Percentiles rank a stretch among this genome's conserved stretches.
phyloP scores from a whole-genome alignment of 1,140 invertebrate genomes.

The Metopolophium dirhodum region DNA sequence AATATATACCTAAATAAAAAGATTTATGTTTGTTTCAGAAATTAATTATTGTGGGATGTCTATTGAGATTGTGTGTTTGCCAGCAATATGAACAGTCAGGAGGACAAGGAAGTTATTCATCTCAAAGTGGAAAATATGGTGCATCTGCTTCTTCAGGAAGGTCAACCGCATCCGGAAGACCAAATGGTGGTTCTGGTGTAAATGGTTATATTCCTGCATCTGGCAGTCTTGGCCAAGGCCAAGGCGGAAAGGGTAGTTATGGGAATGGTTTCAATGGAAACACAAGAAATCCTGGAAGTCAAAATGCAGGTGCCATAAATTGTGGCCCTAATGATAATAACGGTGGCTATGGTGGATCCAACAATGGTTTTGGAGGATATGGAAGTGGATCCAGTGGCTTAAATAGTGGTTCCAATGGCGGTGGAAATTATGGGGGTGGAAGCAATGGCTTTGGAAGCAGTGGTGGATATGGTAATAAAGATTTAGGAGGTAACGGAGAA shows the following conservation, averaged over 20 bases:
- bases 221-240: not conserved
- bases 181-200: not conserved
- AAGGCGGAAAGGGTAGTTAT: not conserved
- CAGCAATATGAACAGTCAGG: slow-evolving; percentile 44
- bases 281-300: not conserved
- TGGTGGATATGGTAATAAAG: not conserved
- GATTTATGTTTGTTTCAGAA: slow-evolving; percentile 27
- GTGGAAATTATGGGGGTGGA: not conserved
- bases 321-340: slow-evolving; percentile 28
- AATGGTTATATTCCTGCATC: not conserved
- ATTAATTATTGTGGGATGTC: slow-evolving; percentile 9
- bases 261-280: slow-evolving; percentile 34
- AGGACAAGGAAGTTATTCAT: slow-evolving; percentile 40
- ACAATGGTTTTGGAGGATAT: not conserved
- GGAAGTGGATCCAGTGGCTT: not conserved
- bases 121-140: not conserved
- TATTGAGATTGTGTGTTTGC: slow-evolving; percentile 40
- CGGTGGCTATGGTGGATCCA: not conserved
- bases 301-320: not conserved
- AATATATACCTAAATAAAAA: not conserved
- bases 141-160: not conserved
- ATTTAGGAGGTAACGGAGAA: not conserved
- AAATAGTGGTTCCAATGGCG: not conserved
- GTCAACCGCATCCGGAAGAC: not conserved
- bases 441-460: not conserved